Evolutionary conservation across 2,888 invertebrate genomes (phyloP), one percentile per base, ranked within the genome.

Genomic region (Nemoura dubitans): DNA sequence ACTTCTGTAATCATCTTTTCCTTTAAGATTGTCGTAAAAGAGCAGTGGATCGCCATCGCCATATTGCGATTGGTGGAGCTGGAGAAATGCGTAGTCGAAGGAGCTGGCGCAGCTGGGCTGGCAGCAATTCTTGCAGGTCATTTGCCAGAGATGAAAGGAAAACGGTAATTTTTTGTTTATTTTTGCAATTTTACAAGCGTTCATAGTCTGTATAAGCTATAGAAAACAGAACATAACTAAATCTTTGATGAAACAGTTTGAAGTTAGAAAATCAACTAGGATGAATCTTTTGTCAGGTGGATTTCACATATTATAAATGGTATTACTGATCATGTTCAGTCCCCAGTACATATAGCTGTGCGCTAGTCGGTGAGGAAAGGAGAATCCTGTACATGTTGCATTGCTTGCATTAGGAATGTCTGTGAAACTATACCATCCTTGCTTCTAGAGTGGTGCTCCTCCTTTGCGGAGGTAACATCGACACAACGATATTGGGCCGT

Each of bases 51-150:
- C 86, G 97, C 97, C 0, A 94, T 97, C 87, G 95, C 97, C 0
- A 97, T 97, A 87, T 91, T 97, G 87, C 93, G 95, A 30, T 92
- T 97, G 86, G 95, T 96, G 7, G 97, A 97, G 90, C 93, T 95
- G 88, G 97, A 97, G 91, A 97, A 98, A 91, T 96, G 96, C 89
- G 97, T 98, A 21, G 97, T 98, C 27, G 98, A 98, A 91, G 98
- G 98, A 0, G 98, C 97, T 0, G 98, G 98, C 0, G 98, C 97
- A 0, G 94, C 95, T 0, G 96, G 96, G 0, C 92, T 98, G 16
- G 98, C 97, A 0, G 98, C 97, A 29, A 95, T 98, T 89, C 92
- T 98, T 89, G 95, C 96, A 0, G 97, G 96, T 0, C 94, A 95
- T 86, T 92, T 97, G 78, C 95, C 97, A 6, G 97, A 98, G 89